Percentiles rank a stretch among this genome's conserved stretches.
These are phyloP conservation scores for Centruroides sculpturatus DNA, from an alignment of 1,140 invertebrate genomes.

Conservation along the genomic window DNA sequence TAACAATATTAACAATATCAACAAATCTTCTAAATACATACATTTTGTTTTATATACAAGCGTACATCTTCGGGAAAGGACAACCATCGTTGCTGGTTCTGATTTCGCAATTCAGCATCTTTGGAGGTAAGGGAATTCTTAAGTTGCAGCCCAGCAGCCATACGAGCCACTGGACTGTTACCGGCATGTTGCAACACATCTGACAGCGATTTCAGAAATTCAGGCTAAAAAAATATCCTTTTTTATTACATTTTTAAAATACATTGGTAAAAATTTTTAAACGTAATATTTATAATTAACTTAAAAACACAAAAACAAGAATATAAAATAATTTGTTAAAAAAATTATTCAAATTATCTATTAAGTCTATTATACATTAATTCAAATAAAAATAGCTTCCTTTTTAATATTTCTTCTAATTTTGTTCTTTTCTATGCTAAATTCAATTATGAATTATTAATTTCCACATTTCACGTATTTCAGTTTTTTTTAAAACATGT, in stretches of 20 bases:
- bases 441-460: too few species aligned
- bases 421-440: too few species aligned
- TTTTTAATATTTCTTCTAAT: too few species aligned
- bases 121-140: slow-evolving; percentile 98
- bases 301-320: too few species aligned
- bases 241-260: not conserved
- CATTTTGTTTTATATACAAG: slow-evolving; percentile 87
- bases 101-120: slow-evolving; percentile 59
- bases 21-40: slow-evolving; percentile 35
- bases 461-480: too few species aligned
- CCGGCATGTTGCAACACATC: slow-evolving; percentile 76
- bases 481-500: too few species aligned
- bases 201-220: slow-evolving; percentile 86
- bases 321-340: too few species aligned
- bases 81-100: slow-evolving; percentile 86
- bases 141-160: slow-evolving; percentile 94
- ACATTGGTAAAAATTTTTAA: not conserved
- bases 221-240: slow-evolving; percentile 26
- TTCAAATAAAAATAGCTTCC: too few species aligned
- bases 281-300: too few species aligned
- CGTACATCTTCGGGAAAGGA: slow-evolving; percentile 70
- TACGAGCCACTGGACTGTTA: slow-evolving; percentile 82
- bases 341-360: too few species aligned
- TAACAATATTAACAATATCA: too few species aligned
- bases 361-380: too few species aligned